Percentiles rank a stretch among this genome's conserved stretches.
phyloP scores from a whole-genome alignment of 2,113 vertebrate genomes.

The Cephalophus harveyi region DNA sequence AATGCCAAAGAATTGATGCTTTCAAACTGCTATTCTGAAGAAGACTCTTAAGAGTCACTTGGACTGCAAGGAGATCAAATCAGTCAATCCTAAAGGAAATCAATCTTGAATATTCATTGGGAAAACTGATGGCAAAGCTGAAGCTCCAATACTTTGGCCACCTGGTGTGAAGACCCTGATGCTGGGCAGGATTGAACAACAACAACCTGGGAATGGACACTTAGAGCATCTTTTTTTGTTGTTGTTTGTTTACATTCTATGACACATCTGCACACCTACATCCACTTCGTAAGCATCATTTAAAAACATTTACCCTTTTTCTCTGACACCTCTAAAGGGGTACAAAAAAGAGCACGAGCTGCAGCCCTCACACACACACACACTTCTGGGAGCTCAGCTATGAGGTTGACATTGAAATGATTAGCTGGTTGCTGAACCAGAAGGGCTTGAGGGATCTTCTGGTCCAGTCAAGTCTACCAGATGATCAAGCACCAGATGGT shows the following conservation, averaged over 20 bases:
- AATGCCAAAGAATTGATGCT: neutral
- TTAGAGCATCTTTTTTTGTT: neutral
- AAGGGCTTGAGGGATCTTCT: neutral
- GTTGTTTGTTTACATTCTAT: neutral
- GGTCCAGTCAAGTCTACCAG: neutral
- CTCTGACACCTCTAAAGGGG: neutral
- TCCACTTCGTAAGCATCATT: neutral
- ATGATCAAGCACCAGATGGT: neutral
- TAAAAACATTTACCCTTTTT: neutral
- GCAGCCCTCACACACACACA: accelerated
- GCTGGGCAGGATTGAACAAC: neutral
- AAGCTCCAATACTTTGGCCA: neutral
- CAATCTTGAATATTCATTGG: neutral
- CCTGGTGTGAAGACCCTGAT: neutral
- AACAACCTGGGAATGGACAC: neutral
- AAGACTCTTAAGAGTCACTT: neutral
- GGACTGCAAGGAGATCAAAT: neutral
- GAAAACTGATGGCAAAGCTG: neutral
- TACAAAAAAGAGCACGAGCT: neutral
- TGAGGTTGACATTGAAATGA: neutral
- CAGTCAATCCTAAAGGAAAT: neutral
- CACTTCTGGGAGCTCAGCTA: neutral
- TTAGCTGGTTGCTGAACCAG: neutral
- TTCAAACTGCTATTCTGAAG: neutral
- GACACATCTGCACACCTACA: accelerated